Evolutionary conservation across 2,888 invertebrate species (phyloP).

Genomic region (Cephonodes hylas): DNA sequence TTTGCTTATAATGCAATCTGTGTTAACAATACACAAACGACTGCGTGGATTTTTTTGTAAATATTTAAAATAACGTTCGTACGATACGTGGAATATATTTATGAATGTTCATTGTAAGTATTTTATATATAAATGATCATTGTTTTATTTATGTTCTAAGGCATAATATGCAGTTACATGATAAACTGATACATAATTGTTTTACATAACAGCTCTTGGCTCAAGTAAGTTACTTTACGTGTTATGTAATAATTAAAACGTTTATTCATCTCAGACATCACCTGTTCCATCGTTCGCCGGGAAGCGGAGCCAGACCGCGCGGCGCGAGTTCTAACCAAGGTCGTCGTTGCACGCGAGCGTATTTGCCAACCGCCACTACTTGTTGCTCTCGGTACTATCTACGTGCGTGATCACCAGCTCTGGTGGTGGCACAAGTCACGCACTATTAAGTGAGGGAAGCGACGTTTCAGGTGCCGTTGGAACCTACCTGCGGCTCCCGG

Average conservation of each 20-base stretch:
- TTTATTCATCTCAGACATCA: background rate
- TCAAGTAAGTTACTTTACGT: background rate
- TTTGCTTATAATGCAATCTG: background rate
- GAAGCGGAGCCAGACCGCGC: slow-evolving; percentile 51
- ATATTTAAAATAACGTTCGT: background rate
- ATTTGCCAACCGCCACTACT: slow-evolving; percentile 49
- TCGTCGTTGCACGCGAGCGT: slow-evolving; percentile 63
- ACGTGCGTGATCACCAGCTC: slow-evolving; percentile 23
- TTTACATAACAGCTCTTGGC: background rate
- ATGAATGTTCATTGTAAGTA: background rate
- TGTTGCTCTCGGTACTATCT: slow-evolving; percentile 53
- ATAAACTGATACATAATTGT: no score
- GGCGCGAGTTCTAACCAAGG: slow-evolving; percentile 59
- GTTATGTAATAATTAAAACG: background rate
- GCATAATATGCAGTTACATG: no score
- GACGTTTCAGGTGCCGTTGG: background rate
- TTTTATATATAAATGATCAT: no score
- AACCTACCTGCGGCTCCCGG: slow-evolving; percentile 72
- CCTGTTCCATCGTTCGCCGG: slow-evolving; percentile 37
- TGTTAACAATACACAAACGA: background rate
- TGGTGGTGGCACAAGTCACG: slow-evolving; percentile 31
- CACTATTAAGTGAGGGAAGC: background rate
- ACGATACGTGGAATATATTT: background rate
- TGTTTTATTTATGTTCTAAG: no score
- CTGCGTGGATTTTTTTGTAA: background rate